A percentile compares a stretch with the other conserved stretches of the same genome.
Conservation (phyloP, 2,888 invertebrate species). For the Tinea trinotella region DNA sequence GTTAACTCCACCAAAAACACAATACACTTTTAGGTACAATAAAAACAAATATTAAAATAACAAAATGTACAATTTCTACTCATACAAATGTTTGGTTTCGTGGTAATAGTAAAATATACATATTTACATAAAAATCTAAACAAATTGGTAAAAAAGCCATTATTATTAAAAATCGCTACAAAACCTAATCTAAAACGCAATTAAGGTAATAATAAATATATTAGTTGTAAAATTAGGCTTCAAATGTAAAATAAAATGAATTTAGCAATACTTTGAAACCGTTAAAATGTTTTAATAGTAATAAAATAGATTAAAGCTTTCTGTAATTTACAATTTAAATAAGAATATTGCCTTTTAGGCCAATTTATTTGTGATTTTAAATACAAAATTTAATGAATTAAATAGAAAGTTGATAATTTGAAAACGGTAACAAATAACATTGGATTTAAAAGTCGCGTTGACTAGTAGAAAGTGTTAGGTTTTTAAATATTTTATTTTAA, state of each 20-base stretch:
- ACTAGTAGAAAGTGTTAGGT: neutral
- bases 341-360: neutral
- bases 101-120: slow-evolving; percentile 68
- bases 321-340: neutral
- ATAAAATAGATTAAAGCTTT: neutral
- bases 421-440: neutral
- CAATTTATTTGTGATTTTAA: neutral
- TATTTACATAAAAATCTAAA: slow-evolving; percentile 47
- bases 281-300: neutral
- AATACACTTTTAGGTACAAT: slow-evolving; percentile 46
- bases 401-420: neutral
- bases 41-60: slow-evolving; percentile 46
- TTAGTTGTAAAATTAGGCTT: neutral
- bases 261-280: no score
- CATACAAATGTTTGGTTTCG: slow-evolving; percentile 68
- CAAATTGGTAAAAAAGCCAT: neutral
- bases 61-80: slow-evolving; percentile 64
- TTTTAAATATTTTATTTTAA: no score
- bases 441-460: neutral
- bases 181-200: neutral
- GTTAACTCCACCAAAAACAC: slow-evolving; percentile 45
- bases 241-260: neutral
- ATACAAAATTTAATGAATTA: no score
- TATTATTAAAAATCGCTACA: neutral
- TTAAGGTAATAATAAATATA: neutral